A percentile compares a stretch with the other conserved stretches of the same genome.
Evolutionary conservation across 2,888 invertebrate genomes (phyloP).

Genomic region (Pristionchus fissidentatus): DNA sequence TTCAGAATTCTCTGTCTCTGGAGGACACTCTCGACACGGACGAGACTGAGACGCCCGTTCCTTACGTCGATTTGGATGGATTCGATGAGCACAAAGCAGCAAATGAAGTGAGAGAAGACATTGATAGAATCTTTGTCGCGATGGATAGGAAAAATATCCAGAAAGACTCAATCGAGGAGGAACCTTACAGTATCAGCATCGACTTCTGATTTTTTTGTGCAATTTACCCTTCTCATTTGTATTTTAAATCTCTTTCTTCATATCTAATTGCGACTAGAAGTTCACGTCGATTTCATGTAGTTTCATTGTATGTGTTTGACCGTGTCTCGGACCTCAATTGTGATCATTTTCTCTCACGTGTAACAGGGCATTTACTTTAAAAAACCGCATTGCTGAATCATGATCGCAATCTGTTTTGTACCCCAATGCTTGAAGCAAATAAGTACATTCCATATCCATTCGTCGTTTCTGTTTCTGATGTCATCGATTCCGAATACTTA

Average conservation of each 20-base stretch:
- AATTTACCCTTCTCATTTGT: too few relatives aligned
- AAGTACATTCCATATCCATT: background rate
- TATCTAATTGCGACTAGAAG: too few relatives aligned
- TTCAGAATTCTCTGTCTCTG: conserved; percentile 39
- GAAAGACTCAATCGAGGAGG: conserved; percentile 14
- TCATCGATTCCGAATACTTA: too few relatives aligned
- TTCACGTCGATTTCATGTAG: too few relatives aligned
- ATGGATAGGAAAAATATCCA: background rate
- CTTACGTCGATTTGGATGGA: conserved; percentile 33
- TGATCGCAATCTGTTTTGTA: too few relatives aligned
- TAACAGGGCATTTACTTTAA: too few relatives aligned
- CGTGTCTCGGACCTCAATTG: too few relatives aligned
- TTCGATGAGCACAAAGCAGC: background rate
- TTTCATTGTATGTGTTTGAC: too few relatives aligned
- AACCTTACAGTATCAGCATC: background rate
- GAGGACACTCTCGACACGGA: background rate
- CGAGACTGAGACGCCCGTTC: background rate
- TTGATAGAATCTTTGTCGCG: background rate
- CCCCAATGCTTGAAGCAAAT: too few relatives aligned
- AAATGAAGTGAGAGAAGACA: background rate
- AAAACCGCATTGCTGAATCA: too few relatives aligned
- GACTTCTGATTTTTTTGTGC: background rate
- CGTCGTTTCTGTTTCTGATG: background rate
- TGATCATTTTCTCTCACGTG: too few relatives aligned
- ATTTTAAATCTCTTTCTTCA: too few relatives aligned